Conservation (phyloP, 2,888 invertebrate genomes). For the Litoditis marina region DNA sequence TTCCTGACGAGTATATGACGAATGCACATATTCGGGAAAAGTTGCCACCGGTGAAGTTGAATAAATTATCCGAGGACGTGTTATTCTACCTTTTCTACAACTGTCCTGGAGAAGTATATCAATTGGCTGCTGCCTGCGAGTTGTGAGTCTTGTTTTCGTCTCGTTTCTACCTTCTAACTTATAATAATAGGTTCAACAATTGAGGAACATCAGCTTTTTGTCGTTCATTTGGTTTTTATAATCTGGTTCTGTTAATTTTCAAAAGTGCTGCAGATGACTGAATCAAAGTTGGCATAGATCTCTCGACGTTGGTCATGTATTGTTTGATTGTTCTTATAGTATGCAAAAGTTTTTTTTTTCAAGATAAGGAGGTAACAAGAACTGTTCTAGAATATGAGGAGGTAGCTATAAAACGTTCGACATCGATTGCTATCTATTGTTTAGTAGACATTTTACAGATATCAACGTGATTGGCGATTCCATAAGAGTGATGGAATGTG, state of each 20-base stretch:
- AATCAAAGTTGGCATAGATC: too few species aligned
- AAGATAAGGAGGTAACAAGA: too few species aligned
- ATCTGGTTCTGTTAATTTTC: too few species aligned
- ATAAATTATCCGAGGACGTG: slow-evolving; percentile 75
- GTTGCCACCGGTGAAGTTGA: slow-evolving; percentile 73
- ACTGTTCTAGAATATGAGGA: too few species aligned
- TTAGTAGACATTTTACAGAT: slow-evolving; percentile 6
- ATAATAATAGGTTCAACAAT: too few species aligned
- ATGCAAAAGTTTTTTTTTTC: too few species aligned
- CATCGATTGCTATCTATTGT: neutral
- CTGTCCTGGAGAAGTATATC: slow-evolving; percentile 94
- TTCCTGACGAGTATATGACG: slow-evolving; percentile 82
- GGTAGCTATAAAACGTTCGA: too few species aligned
- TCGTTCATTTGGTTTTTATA: too few species aligned
- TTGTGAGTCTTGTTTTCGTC: slow-evolving; percentile 45
- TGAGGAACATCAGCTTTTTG: too few species aligned
- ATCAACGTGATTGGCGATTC: slow-evolving; percentile 88
- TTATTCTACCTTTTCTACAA: slow-evolving; percentile 99
- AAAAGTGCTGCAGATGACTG: too few species aligned
- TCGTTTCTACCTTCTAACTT: neutral
- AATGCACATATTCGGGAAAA: slow-evolving; percentile 82
- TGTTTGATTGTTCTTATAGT: too few species aligned
- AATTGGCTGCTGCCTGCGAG: slow-evolving; percentile 83
- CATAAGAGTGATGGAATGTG: slow-evolving; percentile 92
- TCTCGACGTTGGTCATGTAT: too few species aligned